Percentiles rank a stretch among this genome's conserved stretches.
Conservation (phyloP, 1,140 invertebrate species). For the Contarinia nasturtii region DNA sequence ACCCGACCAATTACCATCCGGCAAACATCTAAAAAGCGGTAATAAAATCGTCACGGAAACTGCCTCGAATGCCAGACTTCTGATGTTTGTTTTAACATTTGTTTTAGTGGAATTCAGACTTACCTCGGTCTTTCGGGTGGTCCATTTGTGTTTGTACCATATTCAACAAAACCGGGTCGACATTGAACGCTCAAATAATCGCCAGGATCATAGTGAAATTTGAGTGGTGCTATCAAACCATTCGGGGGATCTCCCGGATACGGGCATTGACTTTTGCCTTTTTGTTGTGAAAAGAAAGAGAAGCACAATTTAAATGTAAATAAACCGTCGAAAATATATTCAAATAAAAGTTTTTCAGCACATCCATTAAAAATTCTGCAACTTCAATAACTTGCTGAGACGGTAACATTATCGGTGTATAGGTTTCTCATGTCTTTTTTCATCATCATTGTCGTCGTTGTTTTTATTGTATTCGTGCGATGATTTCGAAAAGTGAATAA, state of each 20-base stretch:
- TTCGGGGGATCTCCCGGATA: conserved; percentile 53
- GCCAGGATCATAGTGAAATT: conserved; percentile 56
- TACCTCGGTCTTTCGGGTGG: conserved; percentile 21
- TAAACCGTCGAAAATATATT: no score
- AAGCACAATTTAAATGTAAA: no score
- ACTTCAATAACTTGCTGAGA: no score
- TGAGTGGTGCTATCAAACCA: conserved; percentile 47
- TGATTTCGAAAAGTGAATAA: background rate
- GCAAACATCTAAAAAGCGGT: conserved; percentile 16
- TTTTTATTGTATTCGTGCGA: background rate
- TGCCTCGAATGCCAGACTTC: no score
- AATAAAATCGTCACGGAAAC: conserved; percentile 2
- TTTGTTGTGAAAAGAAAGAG: background rate
- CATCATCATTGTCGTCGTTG: no score
- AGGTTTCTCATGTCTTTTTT: no score
- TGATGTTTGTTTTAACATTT: no score
- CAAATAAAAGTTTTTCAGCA: no score
- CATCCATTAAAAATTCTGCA: no score
- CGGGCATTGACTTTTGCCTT: conserved; percentile 54
- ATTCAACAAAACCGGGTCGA: conserved; percentile 38
- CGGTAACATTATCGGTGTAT: no score
- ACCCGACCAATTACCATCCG: conserved; percentile 28
- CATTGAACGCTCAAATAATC: conserved; percentile 54
- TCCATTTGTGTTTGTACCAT: conserved; percentile 12
- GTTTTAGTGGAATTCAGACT: no score